A percentile compares a stretch with the other conserved stretches of the same genome.
These are phyloP conservation scores for Ceyx margarethae DNA, from an alignment of 2,113 vertebrate genomes.

Conservation along the genomic window DNA sequence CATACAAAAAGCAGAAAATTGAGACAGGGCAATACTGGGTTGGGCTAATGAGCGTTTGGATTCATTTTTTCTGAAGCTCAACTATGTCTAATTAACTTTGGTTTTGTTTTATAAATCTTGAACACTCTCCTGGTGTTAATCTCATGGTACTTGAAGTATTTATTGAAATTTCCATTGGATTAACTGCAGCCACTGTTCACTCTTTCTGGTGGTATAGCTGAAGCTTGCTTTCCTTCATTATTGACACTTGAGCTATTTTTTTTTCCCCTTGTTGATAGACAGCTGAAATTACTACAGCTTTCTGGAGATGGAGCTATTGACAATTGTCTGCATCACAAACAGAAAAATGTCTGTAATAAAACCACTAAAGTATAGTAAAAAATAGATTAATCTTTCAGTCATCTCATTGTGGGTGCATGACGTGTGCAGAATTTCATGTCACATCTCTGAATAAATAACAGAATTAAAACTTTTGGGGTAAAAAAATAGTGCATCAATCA, in stretches of 20 bases:
- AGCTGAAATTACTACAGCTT: background rate
- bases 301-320: background rate
- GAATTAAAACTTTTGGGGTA: background rate
- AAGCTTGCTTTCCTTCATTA: background rate
- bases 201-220: background rate
- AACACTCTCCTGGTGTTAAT: background rate
- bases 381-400: background rate
- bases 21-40: background rate
- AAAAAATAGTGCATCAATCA: background rate
- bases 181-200: background rate
- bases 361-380: background rate
- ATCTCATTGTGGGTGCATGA: background rate
- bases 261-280: background rate
- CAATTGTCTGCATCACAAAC: background rate
- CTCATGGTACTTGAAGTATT: background rate
- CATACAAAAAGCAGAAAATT: background rate
- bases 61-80: background rate
- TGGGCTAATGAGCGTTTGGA: background rate
- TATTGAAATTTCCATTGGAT: background rate
- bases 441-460: background rate
- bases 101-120: background rate
- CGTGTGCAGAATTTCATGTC: background rate
- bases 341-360: background rate
- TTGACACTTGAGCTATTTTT: background rate
- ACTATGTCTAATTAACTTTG: background rate